These are phyloP conservation scores for Poeciliopsis retropinna DNA, from an alignment of 2,113 vertebrate species.

Conservation along the genomic window DNA sequence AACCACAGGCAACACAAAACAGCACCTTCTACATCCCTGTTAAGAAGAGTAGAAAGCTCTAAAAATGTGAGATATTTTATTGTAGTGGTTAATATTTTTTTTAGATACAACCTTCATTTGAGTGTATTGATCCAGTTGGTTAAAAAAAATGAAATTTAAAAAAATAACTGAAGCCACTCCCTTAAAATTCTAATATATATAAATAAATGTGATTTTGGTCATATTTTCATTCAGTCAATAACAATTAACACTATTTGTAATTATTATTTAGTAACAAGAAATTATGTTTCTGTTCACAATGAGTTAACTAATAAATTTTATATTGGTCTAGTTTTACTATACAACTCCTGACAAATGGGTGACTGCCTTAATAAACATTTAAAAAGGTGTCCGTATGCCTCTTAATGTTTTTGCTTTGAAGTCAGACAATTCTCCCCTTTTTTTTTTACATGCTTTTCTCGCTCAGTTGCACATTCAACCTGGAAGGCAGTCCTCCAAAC, in stretches of 20 bases:
- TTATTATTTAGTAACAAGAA: background rate
- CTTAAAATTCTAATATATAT: too few species aligned
- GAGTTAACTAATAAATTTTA: too few species aligned
- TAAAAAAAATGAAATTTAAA: too few species aligned
- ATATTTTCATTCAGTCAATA: background rate
- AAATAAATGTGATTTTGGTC: too few species aligned
- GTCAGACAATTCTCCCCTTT: background rate
- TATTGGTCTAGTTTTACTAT: too few species aligned
- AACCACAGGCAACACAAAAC: background rate
- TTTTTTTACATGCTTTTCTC: background rate
- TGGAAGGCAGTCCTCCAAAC: conserved; percentile 38
- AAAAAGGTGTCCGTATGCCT: background rate
- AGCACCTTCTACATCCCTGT: background rate
- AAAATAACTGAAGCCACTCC: too few species aligned
- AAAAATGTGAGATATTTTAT: background rate
- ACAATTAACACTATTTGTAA: background rate
- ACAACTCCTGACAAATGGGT: too few species aligned
- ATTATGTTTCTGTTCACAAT: too few species aligned
- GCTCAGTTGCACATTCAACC: conserved; percentile 33
- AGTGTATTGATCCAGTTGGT: background rate
- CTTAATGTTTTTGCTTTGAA: background rate
- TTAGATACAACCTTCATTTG: background rate
- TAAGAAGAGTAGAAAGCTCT: background rate
- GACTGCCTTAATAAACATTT: background rate
- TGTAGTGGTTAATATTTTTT: background rate